Percentiles rank a stretch among this genome's conserved stretches.
phyloP scores from a whole-genome alignment of 2,797 vertebrate genomes.

The Melanotaenia maccullochi region DNA sequence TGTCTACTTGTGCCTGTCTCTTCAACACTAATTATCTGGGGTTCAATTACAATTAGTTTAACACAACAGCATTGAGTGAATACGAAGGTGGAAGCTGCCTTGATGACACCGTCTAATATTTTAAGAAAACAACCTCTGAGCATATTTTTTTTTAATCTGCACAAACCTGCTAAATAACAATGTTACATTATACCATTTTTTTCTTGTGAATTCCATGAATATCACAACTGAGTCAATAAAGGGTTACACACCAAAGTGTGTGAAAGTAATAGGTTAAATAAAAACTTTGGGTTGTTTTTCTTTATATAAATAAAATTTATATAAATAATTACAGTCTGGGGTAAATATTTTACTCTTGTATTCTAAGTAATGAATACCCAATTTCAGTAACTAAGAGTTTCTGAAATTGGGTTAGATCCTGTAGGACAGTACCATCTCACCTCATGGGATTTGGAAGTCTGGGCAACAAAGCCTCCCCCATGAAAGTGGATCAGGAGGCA shows the following conservation, averaged over 20 bases:
- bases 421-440: constrained; percentile 55
- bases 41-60: constrained; percentile 56
- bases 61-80: constrained; percentile 46
- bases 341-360: neutral
- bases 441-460: constrained; percentile 95
- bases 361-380: neutral
- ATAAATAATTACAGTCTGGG: neutral
- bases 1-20: constrained; percentile 37
- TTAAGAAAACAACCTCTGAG: constrained; percentile 13
- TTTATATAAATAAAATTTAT: neutral
- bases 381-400: no score
- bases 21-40: constrained; percentile 51
- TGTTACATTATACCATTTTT: neutral
- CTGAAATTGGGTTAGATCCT: neutral
- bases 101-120: constrained; percentile 10
- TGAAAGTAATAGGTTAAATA: neutral
- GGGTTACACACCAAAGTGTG: neutral
- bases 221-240: neutral
- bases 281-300: neutral
- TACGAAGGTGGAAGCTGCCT: constrained; percentile 13
- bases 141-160: neutral
- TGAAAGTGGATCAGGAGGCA: constrained; percentile 91
- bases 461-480: constrained; percentile 93
- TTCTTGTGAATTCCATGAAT: neutral
- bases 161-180: neutral